Evolutionary conservation across 1,140 invertebrate genomes (phyloP).

Genomic region (Armadillidium nasatum): DNA sequence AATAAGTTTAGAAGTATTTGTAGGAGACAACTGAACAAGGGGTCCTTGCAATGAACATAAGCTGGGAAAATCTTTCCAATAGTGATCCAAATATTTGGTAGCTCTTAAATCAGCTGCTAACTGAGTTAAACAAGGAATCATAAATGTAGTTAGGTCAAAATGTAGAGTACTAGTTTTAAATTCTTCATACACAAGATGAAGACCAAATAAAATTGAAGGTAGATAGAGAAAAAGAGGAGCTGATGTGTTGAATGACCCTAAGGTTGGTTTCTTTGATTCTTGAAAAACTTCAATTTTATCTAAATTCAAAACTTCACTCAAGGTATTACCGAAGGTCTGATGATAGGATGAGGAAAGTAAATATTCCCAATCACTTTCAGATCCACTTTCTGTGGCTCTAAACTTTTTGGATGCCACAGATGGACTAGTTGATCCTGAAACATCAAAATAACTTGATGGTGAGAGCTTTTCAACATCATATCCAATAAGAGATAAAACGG

Average conservation of each 20-base stretch:
- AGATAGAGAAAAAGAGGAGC: constrained; percentile 69
- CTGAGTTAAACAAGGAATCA: constrained; percentile 71
- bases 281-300: constrained; percentile 47
- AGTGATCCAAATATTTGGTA: constrained; percentile 68
- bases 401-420: constrained; percentile 56
- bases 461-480: constrained; percentile 65
- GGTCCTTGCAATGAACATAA: constrained; percentile 52
- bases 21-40: constrained; percentile 46
- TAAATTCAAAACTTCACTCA: constrained; percentile 47
- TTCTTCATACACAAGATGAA: constrained; percentile 88
- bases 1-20: constrained; percentile 45
- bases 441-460: constrained; percentile 53
- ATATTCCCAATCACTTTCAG: constrained; percentile 68
- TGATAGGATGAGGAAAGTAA: constrained; percentile 60
- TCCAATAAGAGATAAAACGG: constrained; percentile 59
- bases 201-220: constrained; percentile 67
- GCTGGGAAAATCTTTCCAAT: constrained; percentile 77
- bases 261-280: constrained; percentile 47
- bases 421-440: constrained; percentile 50
- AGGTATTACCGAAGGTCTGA: constrained; percentile 48
- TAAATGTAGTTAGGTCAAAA: constrained; percentile 60
- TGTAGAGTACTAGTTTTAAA: constrained; percentile 73
- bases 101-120: constrained; percentile 71
- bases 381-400: constrained; percentile 56
- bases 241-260: constrained; percentile 59